Percentiles rank a stretch among this genome's conserved stretches.
phyloP scores from a whole-genome alignment of 2,113 vertebrate genomes.

The Mellivora capensis region DNA sequence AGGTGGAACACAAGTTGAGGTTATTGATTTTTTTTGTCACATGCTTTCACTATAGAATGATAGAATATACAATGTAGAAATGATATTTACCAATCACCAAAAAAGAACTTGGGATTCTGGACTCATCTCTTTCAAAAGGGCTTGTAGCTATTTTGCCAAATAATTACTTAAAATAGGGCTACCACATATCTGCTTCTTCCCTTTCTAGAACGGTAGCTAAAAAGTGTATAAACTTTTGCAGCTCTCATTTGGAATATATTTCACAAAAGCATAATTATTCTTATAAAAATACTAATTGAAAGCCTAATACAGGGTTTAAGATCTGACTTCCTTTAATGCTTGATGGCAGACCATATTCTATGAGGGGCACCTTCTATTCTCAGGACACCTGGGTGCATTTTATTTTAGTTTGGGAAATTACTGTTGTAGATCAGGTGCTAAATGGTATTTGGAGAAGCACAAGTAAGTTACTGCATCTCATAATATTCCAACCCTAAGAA shows the following conservation, averaged over 20 bases:
- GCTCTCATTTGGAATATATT: background rate
- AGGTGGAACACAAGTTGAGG: background rate
- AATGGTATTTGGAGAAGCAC: background rate
- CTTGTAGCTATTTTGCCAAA: background rate
- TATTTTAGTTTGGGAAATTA: slow-evolving; percentile 9
- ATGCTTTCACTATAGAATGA: background rate
- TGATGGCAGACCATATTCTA: background rate
- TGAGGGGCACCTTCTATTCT: background rate
- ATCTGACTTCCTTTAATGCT: background rate
- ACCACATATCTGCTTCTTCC: background rate
- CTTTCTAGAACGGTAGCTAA: background rate
- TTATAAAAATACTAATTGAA: background rate
- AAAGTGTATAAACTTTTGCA: background rate
- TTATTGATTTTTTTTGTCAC: background rate
- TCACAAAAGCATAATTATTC: background rate
- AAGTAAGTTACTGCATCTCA: background rate
- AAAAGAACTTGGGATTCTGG: background rate
- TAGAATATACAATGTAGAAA: background rate
- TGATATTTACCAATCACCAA: background rate
- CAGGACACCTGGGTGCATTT: background rate
- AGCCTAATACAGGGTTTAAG: background rate
- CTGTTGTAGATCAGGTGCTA: background rate
- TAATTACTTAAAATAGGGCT: background rate
- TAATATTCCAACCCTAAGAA: background rate
- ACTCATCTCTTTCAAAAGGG: background rate